A percentile compares a stretch with the other conserved stretches of the same genome.
phyloP scores from a whole-genome alignment of 2,888 invertebrate genomes.

The Ashinkailepas kermadecensis region DNA sequence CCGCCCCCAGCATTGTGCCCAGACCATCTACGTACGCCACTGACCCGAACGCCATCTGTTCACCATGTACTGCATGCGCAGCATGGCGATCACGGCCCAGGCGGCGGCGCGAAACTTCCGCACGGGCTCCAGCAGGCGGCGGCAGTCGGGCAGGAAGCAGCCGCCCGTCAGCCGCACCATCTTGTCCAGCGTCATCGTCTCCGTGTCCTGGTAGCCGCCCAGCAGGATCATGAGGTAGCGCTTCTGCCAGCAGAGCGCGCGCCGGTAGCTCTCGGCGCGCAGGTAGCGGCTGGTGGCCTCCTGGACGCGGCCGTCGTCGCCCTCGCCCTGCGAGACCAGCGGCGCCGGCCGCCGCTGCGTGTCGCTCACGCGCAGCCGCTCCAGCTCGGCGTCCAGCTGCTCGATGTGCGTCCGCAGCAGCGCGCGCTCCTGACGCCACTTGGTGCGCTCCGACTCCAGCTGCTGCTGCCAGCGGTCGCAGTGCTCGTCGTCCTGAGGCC shows the following conservation, averaged over 20 bases:
- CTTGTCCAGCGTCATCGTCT: slow-evolving; percentile 34
- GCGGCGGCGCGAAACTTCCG: slow-evolving; percentile 48
- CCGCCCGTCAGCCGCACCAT: slow-evolving; percentile 39
- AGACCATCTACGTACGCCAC: background rate
- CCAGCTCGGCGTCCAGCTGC: slow-evolving; percentile 10
- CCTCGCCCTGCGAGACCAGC: background rate
- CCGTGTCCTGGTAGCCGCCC: slow-evolving; percentile 48
- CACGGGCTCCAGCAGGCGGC: slow-evolving; percentile 9
- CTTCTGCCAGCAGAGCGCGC: slow-evolving; percentile 85
- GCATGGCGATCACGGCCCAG: slow-evolving; percentile 52
- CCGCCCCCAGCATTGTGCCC: no score
- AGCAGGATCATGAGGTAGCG: slow-evolving; percentile 70
- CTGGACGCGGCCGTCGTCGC: slow-evolving; percentile 12
- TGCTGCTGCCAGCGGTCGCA: background rate
- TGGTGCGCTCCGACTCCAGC: slow-evolving; percentile 3
- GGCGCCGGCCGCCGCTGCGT: background rate
- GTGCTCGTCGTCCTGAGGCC: background rate
- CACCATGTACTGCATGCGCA: slow-evolving; percentile 59
- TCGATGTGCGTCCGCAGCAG: slow-evolving; percentile 9
- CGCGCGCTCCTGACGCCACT: background rate
- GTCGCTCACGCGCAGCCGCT: background rate
- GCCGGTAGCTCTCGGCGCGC: slow-evolving; percentile 73
- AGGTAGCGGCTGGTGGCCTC: slow-evolving; percentile 52
- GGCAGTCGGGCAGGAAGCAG: slow-evolving; percentile 16
- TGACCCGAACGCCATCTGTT: slow-evolving; percentile 48